These are phyloP conservation scores for Dorcus parallelipipedus DNA, from an alignment of 2,888 invertebrate species.

Conservation along the genomic window DNA sequence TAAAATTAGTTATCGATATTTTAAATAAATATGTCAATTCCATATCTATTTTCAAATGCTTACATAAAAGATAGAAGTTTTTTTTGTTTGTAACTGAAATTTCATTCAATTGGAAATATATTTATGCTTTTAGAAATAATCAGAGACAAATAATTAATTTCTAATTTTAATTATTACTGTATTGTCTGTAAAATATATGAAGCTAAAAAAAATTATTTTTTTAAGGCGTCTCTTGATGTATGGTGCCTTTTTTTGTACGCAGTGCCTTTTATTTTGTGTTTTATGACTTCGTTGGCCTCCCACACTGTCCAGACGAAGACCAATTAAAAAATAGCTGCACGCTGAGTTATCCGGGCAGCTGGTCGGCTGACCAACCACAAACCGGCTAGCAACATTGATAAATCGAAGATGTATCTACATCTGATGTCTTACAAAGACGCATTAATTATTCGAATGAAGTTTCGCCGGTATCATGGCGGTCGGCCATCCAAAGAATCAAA, in stretches of 20 bases:
- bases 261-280: not conserved
- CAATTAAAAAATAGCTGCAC: conserved; percentile 49
- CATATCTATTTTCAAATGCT: no score
- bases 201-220: no score
- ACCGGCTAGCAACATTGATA: conserved; percentile 38
- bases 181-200: no score
- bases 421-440: conserved; percentile 5
- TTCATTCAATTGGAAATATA: no score
- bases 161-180: no score
- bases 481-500: not conserved
- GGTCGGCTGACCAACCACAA: conserved; percentile 42
- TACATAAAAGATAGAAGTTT: no score
- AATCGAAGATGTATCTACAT: conserved; percentile 37
- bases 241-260: not conserved
- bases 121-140: no score
- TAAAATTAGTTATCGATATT: no score
- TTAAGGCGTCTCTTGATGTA: not conserved
- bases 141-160: no score
- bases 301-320: conserved; percentile 36
- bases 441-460: not conserved
- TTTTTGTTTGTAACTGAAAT: no score
- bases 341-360: conserved; percentile 39
- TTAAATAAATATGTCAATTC: no score
- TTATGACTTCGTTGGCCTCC: conserved; percentile 25
- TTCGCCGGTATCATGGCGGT: not conserved